Evolutionary conservation across 2,113 vertebrate genomes (phyloP).

Genomic region (Hydropotes inermis): DNA sequence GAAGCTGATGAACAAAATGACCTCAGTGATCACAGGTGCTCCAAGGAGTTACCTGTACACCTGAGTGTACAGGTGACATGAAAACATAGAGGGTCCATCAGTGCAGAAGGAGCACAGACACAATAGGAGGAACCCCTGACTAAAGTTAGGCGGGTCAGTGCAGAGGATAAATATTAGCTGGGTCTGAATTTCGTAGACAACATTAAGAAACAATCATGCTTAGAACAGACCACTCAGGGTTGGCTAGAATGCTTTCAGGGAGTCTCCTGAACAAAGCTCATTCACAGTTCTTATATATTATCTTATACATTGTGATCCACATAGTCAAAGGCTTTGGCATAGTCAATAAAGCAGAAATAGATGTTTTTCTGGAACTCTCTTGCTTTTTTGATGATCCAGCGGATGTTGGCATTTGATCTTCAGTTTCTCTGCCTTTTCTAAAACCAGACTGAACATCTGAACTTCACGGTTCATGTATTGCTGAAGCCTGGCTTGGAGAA

Average conservation of each 20-base stretch:
- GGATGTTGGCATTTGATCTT: neutral
- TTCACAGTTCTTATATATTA: neutral
- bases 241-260: neutral
- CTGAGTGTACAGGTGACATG: neutral
- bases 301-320: neutral
- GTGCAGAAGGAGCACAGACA: neutral
- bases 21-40: neutral
- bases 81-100: neutral
- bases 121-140: neutral
- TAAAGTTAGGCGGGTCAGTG: neutral
- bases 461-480: neutral
- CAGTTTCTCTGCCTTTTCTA: neutral
- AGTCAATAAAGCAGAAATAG: neutral
- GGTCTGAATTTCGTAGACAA: neutral
- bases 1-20: neutral
- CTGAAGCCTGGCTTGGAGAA: neutral
- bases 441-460: neutral
- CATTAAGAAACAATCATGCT: neutral
- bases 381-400: neutral
- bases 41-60: neutral
- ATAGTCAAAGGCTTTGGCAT: neutral
- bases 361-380: neutral
- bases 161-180: neutral
- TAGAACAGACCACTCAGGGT: neutral
- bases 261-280: neutral